Evolutionary conservation across 2,888 invertebrate species (phyloP), one percentile per base, ranked within the genome.

Genomic region (Morpho achilles): DNA sequence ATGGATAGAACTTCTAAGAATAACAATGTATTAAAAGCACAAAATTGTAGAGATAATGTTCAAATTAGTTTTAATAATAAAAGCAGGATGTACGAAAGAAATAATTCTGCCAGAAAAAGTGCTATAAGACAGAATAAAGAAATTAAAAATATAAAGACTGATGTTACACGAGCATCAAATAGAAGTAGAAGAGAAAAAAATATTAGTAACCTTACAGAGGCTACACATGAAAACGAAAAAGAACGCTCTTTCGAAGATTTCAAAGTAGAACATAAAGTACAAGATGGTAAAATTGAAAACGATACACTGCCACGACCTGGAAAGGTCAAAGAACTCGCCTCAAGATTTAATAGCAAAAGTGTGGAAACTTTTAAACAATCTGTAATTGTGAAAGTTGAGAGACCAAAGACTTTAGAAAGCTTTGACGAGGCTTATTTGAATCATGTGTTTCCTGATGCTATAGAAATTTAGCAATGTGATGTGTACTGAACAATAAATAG

Each of bases 351-450:
- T 62, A 82, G 77, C 60, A 80, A 79, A 60, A 84, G 79, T 68
- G 68, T 68, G 58, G 76, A 75, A 60, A 82, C 74, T 60, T 64
- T 62, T 40, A 71, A 70, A 60, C 75, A 72, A 58, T 68, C 76
- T 50, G 67, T 71, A 62, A 78, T 80, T 64, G 67, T 70, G 45
- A 87, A 73, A 63, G 87, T 81, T 63, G 78, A 86, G 8, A 85
- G 93, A 74, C 93, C 93, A 43, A 92, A 91, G 72, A 92, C 93
- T 8, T 73, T 93, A 61, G 93, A 92, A 70, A 89, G 90, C 67
- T 91, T 84, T 68, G 92, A 92, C 69, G 92, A 93, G 74, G 91
- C 91, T 61, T 93, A 93, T 76, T 87, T 93, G 69, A 92, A 93
- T 71, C 92, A 93, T 67, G 87, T 93, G 65, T 93, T 93, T 71